Conservation (phyloP, 2,797 vertebrate species). For the Tokudaia muenninki region DNA sequence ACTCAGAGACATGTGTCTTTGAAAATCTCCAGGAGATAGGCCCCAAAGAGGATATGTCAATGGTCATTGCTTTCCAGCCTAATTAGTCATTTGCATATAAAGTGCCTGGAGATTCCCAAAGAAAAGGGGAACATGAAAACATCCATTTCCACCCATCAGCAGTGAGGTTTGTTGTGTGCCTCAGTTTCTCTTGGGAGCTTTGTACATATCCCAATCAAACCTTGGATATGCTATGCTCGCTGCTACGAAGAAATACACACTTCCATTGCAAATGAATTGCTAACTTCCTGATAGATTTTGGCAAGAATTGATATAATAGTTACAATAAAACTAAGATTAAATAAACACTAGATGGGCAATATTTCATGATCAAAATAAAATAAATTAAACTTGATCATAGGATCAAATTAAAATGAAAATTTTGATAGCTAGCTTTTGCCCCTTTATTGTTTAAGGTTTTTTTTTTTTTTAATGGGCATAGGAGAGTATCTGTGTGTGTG, state of each 20-base stretch:
- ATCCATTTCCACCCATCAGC: neutral
- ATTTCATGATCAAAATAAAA: neutral
- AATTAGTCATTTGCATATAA: neutral
- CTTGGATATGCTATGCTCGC: neutral
- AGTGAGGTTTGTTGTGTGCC: neutral
- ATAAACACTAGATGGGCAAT: neutral
- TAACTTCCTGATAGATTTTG: neutral
- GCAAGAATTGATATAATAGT: neutral
- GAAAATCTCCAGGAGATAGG: neutral
- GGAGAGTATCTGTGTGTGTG: neutral
- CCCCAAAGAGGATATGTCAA: neutral
- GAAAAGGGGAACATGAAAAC: neutral
- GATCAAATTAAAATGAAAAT: neutral
- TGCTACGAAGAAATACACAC: neutral
- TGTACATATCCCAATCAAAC: neutral
- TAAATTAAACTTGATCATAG: neutral
- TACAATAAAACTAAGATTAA: neutral
- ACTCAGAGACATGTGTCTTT: neutral
- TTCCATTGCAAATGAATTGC: neutral
- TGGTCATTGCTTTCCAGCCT: neutral
- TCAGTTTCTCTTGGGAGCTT: neutral
- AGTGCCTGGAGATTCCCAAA: neutral
- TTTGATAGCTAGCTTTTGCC: neutral
- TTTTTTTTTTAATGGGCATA: neutral
- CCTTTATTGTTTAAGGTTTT: neutral